Percentiles rank a stretch among this genome's conserved stretches.
phyloP scores from a whole-genome alignment of 2,113 vertebrate species.

The Junco hyemalis region DNA sequence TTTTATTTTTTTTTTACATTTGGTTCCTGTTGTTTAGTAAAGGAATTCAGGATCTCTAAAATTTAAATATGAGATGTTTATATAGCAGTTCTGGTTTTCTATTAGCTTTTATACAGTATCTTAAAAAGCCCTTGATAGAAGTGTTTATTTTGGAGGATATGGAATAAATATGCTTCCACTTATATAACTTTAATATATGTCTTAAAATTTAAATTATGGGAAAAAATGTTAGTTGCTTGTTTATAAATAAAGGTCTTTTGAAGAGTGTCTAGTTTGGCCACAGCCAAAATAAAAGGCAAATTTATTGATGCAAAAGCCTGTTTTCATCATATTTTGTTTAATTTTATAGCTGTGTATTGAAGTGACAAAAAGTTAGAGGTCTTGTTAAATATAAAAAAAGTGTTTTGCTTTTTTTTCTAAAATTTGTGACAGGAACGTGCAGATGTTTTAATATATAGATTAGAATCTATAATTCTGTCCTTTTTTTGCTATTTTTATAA shows the following conservation, averaged over 20 bases:
- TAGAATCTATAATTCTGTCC: slow-evolving; percentile 49
- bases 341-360: slow-evolving; percentile 51
- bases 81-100: slow-evolving; percentile 75
- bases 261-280: slow-evolving; percentile 67
- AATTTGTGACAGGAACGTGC: slow-evolving; percentile 70
- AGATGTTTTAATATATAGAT: slow-evolving; percentile 78
- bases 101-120: slow-evolving; percentile 76
- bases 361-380: slow-evolving; percentile 48
- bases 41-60: slow-evolving; percentile 66
- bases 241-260: slow-evolving; percentile 68
- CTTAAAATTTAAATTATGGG: slow-evolving; percentile 69
- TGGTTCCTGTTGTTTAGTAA: slow-evolving; percentile 58
- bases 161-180: slow-evolving; percentile 70
- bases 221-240: slow-evolving; percentile 55
- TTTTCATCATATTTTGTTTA: slow-evolving; percentile 60
- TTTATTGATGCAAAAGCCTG: slow-evolving; percentile 51
- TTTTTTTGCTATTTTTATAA: slow-evolving; percentile 54
- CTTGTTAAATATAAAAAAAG: slow-evolving; percentile 67
- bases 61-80: slow-evolving; percentile 77
- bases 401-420: slow-evolving; percentile 48
- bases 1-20: neutral
- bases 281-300: slow-evolving; percentile 64
- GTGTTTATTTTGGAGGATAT: slow-evolving; percentile 79
- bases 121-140: slow-evolving; percentile 69
- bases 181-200: slow-evolving; percentile 75